These are phyloP conservation scores for Dinoponera quadriceps DNA, from an alignment of 1,140 invertebrate genomes.

Conservation along the genomic window DNA sequence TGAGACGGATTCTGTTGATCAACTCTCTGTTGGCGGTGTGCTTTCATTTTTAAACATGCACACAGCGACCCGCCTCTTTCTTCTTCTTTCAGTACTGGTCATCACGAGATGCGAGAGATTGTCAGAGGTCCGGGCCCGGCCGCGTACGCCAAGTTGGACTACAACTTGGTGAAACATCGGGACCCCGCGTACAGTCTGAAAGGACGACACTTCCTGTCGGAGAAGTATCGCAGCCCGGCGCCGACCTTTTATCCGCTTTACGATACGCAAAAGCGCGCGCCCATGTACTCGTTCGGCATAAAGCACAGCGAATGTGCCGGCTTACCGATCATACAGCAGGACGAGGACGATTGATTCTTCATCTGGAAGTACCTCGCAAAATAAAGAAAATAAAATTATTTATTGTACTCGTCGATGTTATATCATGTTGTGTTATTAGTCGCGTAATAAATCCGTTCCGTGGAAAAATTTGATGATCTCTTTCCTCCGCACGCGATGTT, in stretches of 20 bases:
- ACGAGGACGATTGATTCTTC: slow-evolving; percentile 72
- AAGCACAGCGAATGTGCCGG: slow-evolving; percentile 79
- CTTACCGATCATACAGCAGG: slow-evolving; percentile 71
- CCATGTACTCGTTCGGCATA: slow-evolving; percentile 80
- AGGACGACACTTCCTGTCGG: slow-evolving; percentile 46
- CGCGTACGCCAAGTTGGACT: slow-evolving; percentile 71
- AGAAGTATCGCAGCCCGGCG: slow-evolving; percentile 71
- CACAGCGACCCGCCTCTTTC: slow-evolving; percentile 1
- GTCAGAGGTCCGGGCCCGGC: slow-evolving; percentile 79
- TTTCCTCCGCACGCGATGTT: too few species aligned
- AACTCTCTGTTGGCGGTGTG: not conserved
- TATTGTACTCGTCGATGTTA: too few species aligned
- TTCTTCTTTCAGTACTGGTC: slow-evolving; percentile 49
- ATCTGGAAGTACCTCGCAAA: not conserved
- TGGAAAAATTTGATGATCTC: too few species aligned
- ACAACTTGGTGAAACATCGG: slow-evolving; percentile 73
- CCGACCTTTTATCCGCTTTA: slow-evolving; percentile 76
- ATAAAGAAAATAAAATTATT: too few species aligned
- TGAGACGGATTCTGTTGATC: slow-evolving; percentile 44
- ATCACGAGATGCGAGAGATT: slow-evolving; percentile 19
- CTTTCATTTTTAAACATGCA: slow-evolving; percentile 28
- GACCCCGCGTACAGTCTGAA: slow-evolving; percentile 79
- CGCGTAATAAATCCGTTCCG: too few species aligned
- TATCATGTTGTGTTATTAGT: too few species aligned
- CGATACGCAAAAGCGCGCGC: slow-evolving; percentile 68